Base-by-base conservation (phyloP, 2,113 vertebrate genomes). In the Chaetorhynchus papuensis region DNA sequence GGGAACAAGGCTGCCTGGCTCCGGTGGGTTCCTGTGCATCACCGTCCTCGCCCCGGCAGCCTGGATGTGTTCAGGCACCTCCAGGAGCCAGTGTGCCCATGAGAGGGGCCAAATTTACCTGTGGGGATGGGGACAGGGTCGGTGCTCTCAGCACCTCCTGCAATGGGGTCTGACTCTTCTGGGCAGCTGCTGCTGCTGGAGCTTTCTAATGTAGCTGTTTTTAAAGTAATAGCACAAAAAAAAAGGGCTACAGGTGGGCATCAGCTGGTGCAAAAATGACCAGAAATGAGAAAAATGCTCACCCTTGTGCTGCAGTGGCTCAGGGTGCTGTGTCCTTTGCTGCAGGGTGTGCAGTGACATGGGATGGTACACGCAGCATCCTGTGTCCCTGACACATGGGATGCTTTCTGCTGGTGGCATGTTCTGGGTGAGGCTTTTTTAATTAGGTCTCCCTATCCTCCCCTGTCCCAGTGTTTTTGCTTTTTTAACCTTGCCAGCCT, bases 321-420 rank as follows among this genome's bases (percentile, higher is more conserved):
- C 0, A 0, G 53, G 16, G 71, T 52, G 52, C 33, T n/a, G 81
- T 59, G 76, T 52, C 70, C 61, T 66, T 79, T 10, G 57, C 78
- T 49, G 76, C 56, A 30, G 87, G 56, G 17, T 3, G 5, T 47
- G 90, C 44, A 21, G 60, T 13, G 21, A 45, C 15, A 10, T 30
- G 41, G 56, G 20, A 2, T 6, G 39, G 63, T 45, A 45, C 37
- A 10, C 0, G 3, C 47, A 33, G 68, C 66, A 8, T 22, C 59
- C 33, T 0, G 0, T 1, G 2, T 52, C 54, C 50, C 77, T 68
- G 68, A 47, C 30, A 9, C n/a, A 15, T 7, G 0, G 3, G 60
- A 27, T 56, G 69, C 54, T 57, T 70, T 81, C 56, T 65, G 80
- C 83, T 78, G 12, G n/a, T 61, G 79, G 65, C 0, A 0, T 75